Conservation (phyloP, 1,140 invertebrate genomes). For the Lutraria rhynchaena region DNA sequence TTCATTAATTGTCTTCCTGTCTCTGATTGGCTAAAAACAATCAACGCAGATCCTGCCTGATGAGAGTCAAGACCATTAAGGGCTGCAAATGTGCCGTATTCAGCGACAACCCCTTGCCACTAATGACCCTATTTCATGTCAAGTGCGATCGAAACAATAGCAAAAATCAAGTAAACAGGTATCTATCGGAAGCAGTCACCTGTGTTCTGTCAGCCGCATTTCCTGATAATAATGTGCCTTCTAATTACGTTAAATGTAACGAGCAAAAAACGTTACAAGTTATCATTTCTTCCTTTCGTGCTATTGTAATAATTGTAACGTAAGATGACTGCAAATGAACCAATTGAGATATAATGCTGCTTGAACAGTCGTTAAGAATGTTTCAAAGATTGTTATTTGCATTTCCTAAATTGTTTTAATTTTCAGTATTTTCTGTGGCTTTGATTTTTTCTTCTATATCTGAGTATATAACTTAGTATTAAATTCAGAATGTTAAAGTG, state of each 20-base stretch:
- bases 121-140: slow-evolving; percentile 51
- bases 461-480: too few species aligned
- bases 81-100: slow-evolving; percentile 12
- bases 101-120: slow-evolving; percentile 1
- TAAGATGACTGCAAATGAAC: background rate
- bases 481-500: too few species aligned
- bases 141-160: slow-evolving; percentile 36
- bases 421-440: too few species aligned
- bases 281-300: slow-evolving; percentile 31
- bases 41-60: background rate
- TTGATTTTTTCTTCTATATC: too few species aligned
- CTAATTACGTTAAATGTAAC: slow-evolving; percentile 49
- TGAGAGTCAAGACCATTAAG: slow-evolving; percentile 25
- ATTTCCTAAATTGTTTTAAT: too few species aligned
- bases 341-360: too few species aligned
- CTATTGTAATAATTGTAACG: slow-evolving; percentile 36
- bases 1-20: slow-evolving; percentile 41
- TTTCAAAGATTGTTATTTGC: too few species aligned
- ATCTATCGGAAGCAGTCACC: slow-evolving; percentile 38
- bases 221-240: slow-evolving; percentile 45
- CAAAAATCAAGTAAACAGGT: slow-evolving; percentile 14
- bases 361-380: too few species aligned
- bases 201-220: slow-evolving; percentile 47
- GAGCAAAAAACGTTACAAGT: slow-evolving; percentile 44
- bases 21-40: slow-evolving; percentile 25